phyloP scores from a whole-genome alignment of 1,140 invertebrate species.

The Radopholus similis region DNA sequence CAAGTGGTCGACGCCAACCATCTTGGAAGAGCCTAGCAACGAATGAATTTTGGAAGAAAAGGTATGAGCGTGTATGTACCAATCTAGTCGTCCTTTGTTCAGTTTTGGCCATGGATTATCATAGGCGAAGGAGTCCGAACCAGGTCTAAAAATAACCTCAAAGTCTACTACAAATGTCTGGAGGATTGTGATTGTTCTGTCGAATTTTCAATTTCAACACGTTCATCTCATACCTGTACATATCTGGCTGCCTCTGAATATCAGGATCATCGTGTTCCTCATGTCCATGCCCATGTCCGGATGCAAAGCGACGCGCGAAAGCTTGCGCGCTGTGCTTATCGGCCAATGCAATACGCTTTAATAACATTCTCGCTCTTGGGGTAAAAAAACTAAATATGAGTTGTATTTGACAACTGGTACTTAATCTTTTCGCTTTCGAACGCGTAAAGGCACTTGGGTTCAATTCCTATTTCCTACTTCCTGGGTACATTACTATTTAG shows the following conservation, averaged over 20 bases:
- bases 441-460: no score
- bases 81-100: constrained; percentile 54
- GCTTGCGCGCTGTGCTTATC: no score
- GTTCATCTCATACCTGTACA: neutral
- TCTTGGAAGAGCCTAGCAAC: constrained; percentile 48
- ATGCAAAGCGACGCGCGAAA: constrained; percentile 8
- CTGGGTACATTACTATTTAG: no score
- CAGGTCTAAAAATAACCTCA: constrained; percentile 43
- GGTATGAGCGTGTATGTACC: constrained; percentile 3
- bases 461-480: no score
- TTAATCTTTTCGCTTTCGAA: no score
- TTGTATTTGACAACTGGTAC: no score
- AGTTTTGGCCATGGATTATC: constrained; percentile 60
- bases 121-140: constrained; percentile 56
- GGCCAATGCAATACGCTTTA: no score
- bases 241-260: neutral
- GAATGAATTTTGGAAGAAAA: neutral
- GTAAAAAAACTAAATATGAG: no score
- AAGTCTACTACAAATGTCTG: neutral
- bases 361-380: no score
- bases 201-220: neutral
- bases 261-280: neutral
- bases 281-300: constrained; percentile 6
- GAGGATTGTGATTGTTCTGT: neutral
- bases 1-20: constrained; percentile 56